Conservation (phyloP, 2,888 invertebrate genomes). For the Notodonta dromedarius region DNA sequence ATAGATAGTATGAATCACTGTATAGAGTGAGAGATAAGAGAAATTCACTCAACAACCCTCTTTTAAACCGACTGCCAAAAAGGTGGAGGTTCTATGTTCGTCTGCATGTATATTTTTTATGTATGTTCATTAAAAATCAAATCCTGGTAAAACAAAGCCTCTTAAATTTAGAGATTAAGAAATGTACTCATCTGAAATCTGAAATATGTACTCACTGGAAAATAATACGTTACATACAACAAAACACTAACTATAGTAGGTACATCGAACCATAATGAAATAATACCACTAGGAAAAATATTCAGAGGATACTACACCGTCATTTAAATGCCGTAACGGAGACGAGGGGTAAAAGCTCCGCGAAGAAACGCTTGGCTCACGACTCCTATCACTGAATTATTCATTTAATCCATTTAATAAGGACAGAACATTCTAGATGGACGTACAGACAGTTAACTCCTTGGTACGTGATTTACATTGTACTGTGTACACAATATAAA, state of each 20-base stretch:
- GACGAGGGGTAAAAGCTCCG: slow-evolving; percentile 37
- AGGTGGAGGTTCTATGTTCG: no score
- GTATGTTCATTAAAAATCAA: no score
- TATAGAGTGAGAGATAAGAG: no score
- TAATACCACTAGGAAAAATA: background rate
- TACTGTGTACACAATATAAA: slow-evolving; percentile 37
- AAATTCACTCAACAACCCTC: no score
- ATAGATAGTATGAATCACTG: no score
- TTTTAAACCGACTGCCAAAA: no score
- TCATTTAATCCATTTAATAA: slow-evolving; percentile 79
- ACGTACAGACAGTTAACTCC: slow-evolving; percentile 37
- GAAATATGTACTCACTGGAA: no score
- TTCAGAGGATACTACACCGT: slow-evolving; percentile 15
- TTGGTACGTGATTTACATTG: slow-evolving; percentile 47
- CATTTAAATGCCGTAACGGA: slow-evolving; percentile 33
- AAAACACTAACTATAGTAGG: background rate
- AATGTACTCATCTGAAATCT: no score
- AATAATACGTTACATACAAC: no score
- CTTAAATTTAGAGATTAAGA: no score
- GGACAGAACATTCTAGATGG: slow-evolving; percentile 41
- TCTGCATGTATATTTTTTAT: no score
- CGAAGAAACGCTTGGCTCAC: slow-evolving; percentile 52
- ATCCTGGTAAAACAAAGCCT: no score
- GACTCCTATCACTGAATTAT: slow-evolving; percentile 71
- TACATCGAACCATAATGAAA: background rate